A percentile compares a stretch with the other conserved stretches of the same genome.
phyloP scores from a whole-genome alignment of 37 sponge, comb jelly and placozoan genomes.

The Geodia barretti region DNA sequence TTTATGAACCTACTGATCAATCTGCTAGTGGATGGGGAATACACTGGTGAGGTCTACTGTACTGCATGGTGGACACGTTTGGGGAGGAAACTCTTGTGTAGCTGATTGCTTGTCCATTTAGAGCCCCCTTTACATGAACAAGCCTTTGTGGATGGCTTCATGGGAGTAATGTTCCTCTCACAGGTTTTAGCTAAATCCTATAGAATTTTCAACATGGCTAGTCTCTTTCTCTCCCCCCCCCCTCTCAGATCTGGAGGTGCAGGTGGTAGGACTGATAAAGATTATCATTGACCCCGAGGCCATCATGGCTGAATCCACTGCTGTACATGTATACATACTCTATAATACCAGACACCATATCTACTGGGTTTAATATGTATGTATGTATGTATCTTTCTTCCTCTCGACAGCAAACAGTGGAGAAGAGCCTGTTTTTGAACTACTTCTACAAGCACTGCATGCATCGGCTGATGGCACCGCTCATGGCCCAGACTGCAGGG shows the following conservation, averaged over 20 bases:
- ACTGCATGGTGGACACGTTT: not conserved
- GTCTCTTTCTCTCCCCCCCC: too few relatives aligned
- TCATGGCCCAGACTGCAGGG: slow-evolving; percentile 84
- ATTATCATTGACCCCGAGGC: slow-evolving; percentile 91
- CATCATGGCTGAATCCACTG: slow-evolving; percentile 51
- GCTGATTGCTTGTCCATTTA: too few relatives aligned
- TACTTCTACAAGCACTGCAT: slow-evolving; percentile 97
- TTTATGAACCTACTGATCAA: slow-evolving; percentile 77
- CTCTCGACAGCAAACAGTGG: slow-evolving; percentile 55
- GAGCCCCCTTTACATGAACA: not conserved
- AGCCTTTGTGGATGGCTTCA: not conserved
- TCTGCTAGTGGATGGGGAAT: slow-evolving; percentile 74
- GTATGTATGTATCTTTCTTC: not conserved
- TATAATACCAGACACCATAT: not conserved
- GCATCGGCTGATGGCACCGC: slow-evolving; percentile 95
- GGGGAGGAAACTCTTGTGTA: too few relatives aligned
- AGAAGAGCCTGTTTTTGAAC: slow-evolving; percentile 86
- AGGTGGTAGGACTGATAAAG: slow-evolving; percentile 82
- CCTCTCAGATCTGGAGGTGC: slow-evolving; percentile 70
- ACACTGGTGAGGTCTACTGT: slow-evolving; percentile 50
- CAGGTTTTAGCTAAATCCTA: too few relatives aligned
- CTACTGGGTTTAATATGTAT: not conserved
- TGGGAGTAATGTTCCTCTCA: not conserved
- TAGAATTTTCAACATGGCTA: too few relatives aligned
- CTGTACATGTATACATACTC: not conserved